These are phyloP conservation scores for Rallus crepitans DNA, from an alignment of 2,797 vertebrate species.

Conservation along the genomic window DNA sequence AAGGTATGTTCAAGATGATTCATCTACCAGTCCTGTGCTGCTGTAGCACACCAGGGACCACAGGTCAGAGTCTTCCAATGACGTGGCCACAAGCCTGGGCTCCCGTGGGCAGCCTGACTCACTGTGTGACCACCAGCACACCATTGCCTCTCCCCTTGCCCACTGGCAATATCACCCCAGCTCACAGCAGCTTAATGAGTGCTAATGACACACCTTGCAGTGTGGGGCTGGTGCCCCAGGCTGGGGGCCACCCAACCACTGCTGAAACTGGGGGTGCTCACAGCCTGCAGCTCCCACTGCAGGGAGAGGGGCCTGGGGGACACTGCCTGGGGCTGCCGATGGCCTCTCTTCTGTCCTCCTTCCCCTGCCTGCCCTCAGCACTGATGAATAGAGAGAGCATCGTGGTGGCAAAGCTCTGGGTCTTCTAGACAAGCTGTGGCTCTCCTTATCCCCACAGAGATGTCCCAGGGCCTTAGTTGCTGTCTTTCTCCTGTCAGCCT, in stretches of 20 bases:
- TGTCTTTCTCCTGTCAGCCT: background rate
- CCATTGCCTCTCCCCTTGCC: background rate
- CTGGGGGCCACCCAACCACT: background rate
- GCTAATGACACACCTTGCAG: background rate
- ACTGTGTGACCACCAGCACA: fast-evolving
- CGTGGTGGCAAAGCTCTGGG: background rate
- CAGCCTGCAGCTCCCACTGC: background rate
- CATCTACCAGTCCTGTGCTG: background rate
- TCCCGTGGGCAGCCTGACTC: fast-evolving
- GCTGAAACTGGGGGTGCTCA: background rate
- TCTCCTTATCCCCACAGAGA: background rate
- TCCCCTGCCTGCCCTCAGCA: background rate
- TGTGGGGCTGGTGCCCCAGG: background rate
- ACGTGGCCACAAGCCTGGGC: background rate
- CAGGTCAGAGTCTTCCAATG: background rate
- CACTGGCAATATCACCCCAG: fast-evolving
- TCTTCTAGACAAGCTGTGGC: fast-evolving
- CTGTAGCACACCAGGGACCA: background rate
- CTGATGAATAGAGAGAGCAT: background rate
- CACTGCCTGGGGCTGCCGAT: background rate
- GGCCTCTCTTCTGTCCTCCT: background rate
- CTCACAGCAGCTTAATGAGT: background rate
- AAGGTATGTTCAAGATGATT: background rate
- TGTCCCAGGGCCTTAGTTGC: background rate
- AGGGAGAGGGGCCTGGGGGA: fast-evolving